Percentiles rank a stretch among this genome's conserved stretches.
These are phyloP conservation scores for Coendou prehensilis DNA, from an alignment of 2,797 vertebrate genomes.

Conservation along the genomic window DNA sequence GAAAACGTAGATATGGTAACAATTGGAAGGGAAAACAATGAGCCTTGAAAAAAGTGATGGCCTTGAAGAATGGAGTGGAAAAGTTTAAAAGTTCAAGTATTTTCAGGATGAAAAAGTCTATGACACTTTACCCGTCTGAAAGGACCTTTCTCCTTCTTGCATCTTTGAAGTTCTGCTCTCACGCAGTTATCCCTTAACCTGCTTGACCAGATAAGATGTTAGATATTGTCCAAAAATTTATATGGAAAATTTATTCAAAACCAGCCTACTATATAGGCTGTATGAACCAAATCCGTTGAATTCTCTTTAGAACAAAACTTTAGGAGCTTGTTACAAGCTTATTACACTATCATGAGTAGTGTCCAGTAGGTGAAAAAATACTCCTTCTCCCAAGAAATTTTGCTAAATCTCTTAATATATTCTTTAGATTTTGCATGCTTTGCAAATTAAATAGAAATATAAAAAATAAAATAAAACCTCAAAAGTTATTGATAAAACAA, in stretches of 20 bases:
- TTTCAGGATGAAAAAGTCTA: neutral
- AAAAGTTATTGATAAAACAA: constrained; percentile 70
- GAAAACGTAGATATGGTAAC: neutral
- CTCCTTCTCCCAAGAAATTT: neutral
- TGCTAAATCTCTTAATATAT: neutral
- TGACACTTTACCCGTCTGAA: neutral
- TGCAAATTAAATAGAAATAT: constrained; percentile 50
- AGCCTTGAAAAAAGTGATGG: neutral
- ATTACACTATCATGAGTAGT: neutral
- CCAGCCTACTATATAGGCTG: neutral
- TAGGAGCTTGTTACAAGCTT: neutral
- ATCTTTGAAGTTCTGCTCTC: neutral
- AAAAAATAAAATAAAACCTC: neutral
- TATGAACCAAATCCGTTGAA: neutral
- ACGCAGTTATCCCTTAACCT: neutral
- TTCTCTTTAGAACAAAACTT: neutral
- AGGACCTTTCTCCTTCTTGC: neutral
- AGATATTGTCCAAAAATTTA: neutral
- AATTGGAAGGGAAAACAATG: neutral
- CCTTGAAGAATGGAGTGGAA: neutral
- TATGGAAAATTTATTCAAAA: neutral
- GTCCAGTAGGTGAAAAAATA: neutral
- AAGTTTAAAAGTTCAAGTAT: neutral
- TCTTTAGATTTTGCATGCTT: constrained; percentile 28
- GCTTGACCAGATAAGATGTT: neutral